These are phyloP conservation scores for Montipora cactus DNA, from an alignment of 64 coral and sea anemone species.

Conservation along the genomic window DNA sequence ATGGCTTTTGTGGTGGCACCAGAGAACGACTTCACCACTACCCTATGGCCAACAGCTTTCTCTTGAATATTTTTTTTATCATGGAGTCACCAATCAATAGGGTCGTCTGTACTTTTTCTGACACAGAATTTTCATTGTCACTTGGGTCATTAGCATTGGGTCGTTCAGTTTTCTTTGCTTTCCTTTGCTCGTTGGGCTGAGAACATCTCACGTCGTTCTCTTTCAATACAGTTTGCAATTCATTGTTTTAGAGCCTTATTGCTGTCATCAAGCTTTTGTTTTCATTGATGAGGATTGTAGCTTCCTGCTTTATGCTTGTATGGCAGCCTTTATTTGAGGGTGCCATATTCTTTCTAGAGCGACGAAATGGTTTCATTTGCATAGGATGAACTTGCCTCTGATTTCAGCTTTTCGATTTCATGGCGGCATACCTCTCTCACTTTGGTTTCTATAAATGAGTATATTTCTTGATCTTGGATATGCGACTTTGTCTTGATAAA, in stretches of 20 bases:
- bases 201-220: too few species aligned
- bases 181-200: background rate
- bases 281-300: background rate
- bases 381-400: background rate
- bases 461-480: background rate
- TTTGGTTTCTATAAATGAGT: background rate
- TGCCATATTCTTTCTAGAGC: background rate
- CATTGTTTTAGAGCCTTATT: background rate
- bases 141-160: background rate
- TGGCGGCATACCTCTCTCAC: too few species aligned
- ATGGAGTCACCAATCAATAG: background rate
- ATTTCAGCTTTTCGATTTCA: too few species aligned
- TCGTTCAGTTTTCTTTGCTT: background rate
- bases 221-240: too few species aligned
- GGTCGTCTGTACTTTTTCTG: background rate
- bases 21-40: background rate
- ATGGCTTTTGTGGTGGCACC: background rate
- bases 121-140: background rate
- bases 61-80: too few species aligned
- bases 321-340: background rate
- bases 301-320: background rate
- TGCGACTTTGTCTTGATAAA: background rate
- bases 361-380: background rate
- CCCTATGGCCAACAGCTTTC: background rate
- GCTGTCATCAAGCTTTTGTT: background rate